Evolutionary conservation across 2,113 vertebrate genomes (phyloP).

Genomic region (Rhea americana): DNA sequence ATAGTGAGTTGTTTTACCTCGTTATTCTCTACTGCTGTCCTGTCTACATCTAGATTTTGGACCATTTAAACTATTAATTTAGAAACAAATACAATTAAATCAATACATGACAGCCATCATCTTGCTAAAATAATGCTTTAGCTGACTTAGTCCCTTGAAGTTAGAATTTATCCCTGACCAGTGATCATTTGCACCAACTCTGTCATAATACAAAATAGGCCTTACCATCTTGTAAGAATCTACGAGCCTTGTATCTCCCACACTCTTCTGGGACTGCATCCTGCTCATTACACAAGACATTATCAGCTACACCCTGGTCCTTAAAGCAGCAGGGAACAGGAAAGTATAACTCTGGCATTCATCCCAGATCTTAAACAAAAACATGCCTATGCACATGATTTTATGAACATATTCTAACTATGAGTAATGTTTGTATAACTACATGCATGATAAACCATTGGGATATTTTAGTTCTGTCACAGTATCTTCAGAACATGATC

Average conservation of each 20-base stretch:
- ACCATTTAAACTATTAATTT: neutral
- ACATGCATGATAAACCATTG: neutral
- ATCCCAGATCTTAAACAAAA: constrained; percentile 18
- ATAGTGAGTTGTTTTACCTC: neutral
- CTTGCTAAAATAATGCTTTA: neutral
- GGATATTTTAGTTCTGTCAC: neutral
- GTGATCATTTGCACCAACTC: neutral
- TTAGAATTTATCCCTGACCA: neutral
- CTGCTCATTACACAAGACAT: neutral
- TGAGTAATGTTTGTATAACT: neutral
- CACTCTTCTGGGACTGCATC: neutral
- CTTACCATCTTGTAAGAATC: neutral
- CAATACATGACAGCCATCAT: neutral
- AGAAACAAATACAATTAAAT: neutral
- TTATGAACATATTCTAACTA: neutral
- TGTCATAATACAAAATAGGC: neutral
- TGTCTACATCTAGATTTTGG: neutral
- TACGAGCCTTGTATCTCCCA: neutral
- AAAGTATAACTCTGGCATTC: neutral
- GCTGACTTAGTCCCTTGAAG: neutral
- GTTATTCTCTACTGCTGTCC: neutral
- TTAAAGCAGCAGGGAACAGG: neutral
- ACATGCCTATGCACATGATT: neutral
- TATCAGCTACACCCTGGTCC: neutral
- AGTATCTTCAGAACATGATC: neutral